Conservation (phyloP, 2,888 invertebrate genomes). For the Cenopis cana region DNA sequence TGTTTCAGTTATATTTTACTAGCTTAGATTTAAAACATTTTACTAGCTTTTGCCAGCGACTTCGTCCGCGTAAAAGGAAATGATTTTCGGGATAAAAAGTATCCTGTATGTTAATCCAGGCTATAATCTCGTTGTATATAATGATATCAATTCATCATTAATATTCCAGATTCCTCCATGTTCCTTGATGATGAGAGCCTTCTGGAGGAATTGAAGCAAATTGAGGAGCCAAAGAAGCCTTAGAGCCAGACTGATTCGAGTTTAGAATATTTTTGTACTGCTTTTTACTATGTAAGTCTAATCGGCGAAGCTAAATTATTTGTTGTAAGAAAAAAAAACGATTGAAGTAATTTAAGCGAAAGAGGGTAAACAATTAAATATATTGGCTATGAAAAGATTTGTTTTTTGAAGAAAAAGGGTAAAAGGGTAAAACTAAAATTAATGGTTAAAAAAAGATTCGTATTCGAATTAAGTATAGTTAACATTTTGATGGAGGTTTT, state of each 20-base stretch:
- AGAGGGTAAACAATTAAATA: not conserved
- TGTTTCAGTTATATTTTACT: too few relatives aligned
- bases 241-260: conserved; percentile 49
- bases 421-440: not conserved
- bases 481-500: too few relatives aligned
- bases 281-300: conserved; percentile 33
- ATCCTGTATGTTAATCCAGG: too few relatives aligned
- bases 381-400: not conserved
- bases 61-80: too few relatives aligned
- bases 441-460: not conserved
- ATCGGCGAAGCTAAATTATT: conserved; percentile 13
- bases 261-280: conserved; percentile 30
- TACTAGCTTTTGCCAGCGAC: too few relatives aligned
- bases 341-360: not conserved
- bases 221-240: conserved; percentile 63
- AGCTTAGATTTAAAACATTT: too few relatives aligned
- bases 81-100: too few relatives aligned
- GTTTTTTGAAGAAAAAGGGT: too few relatives aligned
- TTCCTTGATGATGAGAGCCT: conserved; percentile 75
- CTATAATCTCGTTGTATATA: too few relatives aligned
- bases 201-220: conserved; percentile 69
- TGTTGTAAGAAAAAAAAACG: conserved; percentile 1
- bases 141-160: too few relatives aligned
- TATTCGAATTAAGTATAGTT: not conserved
- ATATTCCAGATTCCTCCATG: conserved; percentile 66